A percentile compares a stretch with the other conserved stretches of the same genome.
Evolutionary conservation across 2,113 vertebrate genomes (phyloP).

Genomic region (Crypturellus undulatus): DNA sequence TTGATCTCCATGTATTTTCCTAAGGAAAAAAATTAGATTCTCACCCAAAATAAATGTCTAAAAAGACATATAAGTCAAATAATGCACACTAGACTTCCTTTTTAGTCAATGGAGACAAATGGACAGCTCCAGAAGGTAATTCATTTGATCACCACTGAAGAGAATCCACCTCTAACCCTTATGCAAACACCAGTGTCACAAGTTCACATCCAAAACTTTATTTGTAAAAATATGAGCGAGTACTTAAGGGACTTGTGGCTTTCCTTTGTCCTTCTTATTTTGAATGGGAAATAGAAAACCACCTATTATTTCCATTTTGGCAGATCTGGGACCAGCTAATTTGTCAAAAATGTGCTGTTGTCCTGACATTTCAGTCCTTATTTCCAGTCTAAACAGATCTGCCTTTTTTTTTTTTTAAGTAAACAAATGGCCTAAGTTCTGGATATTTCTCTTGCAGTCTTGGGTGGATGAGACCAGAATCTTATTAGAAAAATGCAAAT

Average conservation of each 20-base stretch:
- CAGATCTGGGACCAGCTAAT: background rate
- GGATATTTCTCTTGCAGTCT: background rate
- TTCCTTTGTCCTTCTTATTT: background rate
- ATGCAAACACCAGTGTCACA: background rate
- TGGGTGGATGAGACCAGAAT: background rate
- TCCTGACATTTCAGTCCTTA: conserved; percentile 24
- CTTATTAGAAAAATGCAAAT: background rate
- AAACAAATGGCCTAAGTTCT: too few relatives aligned
- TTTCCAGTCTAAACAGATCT: background rate
- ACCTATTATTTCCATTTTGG: conserved; percentile 23
- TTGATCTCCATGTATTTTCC: background rate
- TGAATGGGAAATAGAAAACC: background rate
- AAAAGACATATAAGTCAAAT: background rate
- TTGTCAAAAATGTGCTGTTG: background rate
- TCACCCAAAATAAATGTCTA: background rate
- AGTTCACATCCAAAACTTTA: background rate
- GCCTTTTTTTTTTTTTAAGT: too few relatives aligned
- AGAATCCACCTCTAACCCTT: background rate
- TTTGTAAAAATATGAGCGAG: background rate
- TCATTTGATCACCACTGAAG: background rate
- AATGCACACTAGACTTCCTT: background rate
- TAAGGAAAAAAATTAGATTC: background rate
- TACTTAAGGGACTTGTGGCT: background rate
- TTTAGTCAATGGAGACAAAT: background rate
- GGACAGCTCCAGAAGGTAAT: background rate